These are phyloP conservation scores for Flexamia atlantica DNA, from an alignment of 2,888 invertebrate genomes.

Conservation along the genomic window DNA sequence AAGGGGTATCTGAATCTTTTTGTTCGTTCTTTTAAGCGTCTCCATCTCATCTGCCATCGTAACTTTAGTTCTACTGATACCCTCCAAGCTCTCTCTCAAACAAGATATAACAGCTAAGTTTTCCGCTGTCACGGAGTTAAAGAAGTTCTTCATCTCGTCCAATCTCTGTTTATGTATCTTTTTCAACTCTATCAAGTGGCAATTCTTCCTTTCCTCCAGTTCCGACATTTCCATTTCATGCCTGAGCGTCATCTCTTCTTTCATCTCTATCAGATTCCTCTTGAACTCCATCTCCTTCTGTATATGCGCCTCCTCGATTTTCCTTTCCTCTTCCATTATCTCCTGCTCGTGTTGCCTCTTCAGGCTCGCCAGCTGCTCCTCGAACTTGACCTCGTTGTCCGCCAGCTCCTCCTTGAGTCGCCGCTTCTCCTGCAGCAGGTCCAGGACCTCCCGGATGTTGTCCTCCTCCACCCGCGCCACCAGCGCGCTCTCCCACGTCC, in stretches of 20 bases:
- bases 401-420: constrained; percentile 30
- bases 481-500: constrained; percentile 2
- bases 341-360: constrained; percentile 22
- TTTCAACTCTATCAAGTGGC: constrained; percentile 54
- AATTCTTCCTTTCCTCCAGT: constrained; percentile 59
- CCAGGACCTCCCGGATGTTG: constrained; percentile 17
- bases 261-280: constrained; percentile 20
- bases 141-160: constrained; percentile 40
- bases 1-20: constrained; percentile 25
- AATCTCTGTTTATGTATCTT: constrained; percentile 20
- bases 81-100: constrained; percentile 44
- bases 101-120: constrained; percentile 50
- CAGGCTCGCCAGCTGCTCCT: constrained; percentile 31
- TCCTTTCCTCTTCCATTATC: neutral
- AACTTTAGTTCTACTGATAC: constrained; percentile 34
- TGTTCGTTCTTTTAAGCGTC: constrained; percentile 16
- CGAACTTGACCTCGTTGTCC: neutral
- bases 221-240: constrained; percentile 60
- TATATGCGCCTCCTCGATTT: constrained; percentile 18
- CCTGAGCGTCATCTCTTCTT: constrained; percentile 43
- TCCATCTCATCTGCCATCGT: constrained; percentile 31
- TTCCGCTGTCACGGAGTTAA: constrained; percentile 52
- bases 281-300: constrained; percentile 42
- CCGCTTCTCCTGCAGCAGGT: constrained; percentile 50
- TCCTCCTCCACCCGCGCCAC: constrained; percentile 11